Percentiles rank a stretch among this genome's conserved stretches.
Evolutionary conservation across 1,140 invertebrate genomes (phyloP).

Genomic region (Dreissena polymorpha): DNA sequence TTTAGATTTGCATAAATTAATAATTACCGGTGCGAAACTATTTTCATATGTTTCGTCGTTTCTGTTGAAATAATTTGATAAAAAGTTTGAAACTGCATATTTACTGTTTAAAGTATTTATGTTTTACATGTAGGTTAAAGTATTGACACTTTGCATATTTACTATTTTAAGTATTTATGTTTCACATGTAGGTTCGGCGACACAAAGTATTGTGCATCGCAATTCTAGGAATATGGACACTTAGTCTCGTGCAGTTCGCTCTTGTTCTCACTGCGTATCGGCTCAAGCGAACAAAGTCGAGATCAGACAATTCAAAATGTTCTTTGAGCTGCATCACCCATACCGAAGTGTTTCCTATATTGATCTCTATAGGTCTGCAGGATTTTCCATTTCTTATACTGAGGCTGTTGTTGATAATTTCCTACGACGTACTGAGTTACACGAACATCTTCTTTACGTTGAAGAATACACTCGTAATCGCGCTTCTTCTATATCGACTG

Average conservation of each 20-base stretch:
- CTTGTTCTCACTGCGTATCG: constrained; percentile 93
- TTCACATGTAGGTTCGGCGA: constrained; percentile 64
- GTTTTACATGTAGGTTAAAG: constrained; percentile 61
- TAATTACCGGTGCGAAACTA: too few relatives aligned
- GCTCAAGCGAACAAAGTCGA: constrained; percentile 83
- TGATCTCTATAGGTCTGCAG: constrained; percentile 72
- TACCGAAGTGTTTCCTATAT: constrained; percentile 70
- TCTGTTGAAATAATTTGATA: too few relatives aligned
- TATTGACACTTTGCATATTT: background rate
- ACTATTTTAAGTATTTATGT: background rate
- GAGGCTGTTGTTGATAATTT: constrained; percentile 87
- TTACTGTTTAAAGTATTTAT: background rate
- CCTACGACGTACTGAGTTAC: constrained; percentile 93
- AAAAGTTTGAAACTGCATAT: background rate
- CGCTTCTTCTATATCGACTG: constrained; percentile 81
- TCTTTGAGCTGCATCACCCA: constrained; percentile 15
- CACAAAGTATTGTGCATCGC: constrained; percentile 72
- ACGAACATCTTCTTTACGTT: constrained; percentile 96
- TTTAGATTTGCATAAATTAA: too few relatives aligned
- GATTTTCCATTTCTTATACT: constrained; percentile 74
- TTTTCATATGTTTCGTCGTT: too few relatives aligned
- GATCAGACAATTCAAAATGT: constrained; percentile 49
- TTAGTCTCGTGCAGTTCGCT: constrained; percentile 94
- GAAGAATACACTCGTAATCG: constrained; percentile 91
- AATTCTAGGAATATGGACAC: constrained; percentile 82